Conservation (phyloP, 2,797 vertebrate species). For the Bryconaethiops microstoma region DNA sequence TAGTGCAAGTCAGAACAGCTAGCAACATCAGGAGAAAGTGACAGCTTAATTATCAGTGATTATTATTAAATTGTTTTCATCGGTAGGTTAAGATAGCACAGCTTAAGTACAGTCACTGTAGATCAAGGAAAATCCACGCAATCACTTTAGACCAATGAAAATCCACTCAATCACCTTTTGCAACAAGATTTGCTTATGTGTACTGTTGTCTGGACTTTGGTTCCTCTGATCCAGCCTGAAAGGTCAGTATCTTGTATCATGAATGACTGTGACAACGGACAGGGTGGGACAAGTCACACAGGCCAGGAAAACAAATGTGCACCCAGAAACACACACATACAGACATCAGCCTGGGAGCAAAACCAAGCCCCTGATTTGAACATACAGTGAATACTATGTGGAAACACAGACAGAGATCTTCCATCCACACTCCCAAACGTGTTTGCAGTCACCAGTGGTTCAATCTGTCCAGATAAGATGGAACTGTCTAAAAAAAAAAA, state of each 20-base stretch:
- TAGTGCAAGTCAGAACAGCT: conserved; percentile 18
- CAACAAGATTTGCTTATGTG: background rate
- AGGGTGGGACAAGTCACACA: background rate
- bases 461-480: too few species aligned
- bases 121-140: background rate
- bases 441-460: too few species aligned
- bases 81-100: conserved; percentile 23
- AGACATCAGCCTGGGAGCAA: too few species aligned
- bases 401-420: too few species aligned
- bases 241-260: background rate
- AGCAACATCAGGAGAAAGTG: conserved; percentile 28
- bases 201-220: background rate
- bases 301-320: background rate
- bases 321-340: too few species aligned
- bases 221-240: background rate
- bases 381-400: too few species aligned
- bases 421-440: too few species aligned
- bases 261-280: background rate
- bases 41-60: conserved; percentile 40
- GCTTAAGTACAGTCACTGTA: conserved; percentile 12
- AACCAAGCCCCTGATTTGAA: too few species aligned
- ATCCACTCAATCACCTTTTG: too few species aligned
- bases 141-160: too few species aligned
- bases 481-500: too few species aligned
- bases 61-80: conserved; percentile 35